These are phyloP conservation scores for Acrobasis suavella DNA, from an alignment of 2,888 invertebrate genomes.

Conservation along the genomic window DNA sequence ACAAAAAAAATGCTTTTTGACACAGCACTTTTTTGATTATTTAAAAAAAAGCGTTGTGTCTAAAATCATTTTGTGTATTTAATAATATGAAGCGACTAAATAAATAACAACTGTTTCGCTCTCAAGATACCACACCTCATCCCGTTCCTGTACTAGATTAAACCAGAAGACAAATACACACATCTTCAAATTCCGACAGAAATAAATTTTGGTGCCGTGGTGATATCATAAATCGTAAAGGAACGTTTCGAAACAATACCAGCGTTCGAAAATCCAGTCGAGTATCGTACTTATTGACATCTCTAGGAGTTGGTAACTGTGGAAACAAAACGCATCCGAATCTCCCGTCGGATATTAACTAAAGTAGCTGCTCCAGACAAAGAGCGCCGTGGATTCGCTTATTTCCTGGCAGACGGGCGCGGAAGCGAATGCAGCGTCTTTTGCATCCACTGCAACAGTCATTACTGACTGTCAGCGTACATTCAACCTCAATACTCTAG, in stretches of 20 bases:
- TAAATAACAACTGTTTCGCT: too few relatives aligned
- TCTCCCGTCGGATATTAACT: slow-evolving; percentile 44
- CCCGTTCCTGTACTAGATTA: too few relatives aligned
- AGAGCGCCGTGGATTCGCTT: slow-evolving; percentile 61
- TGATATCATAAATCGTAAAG: too few relatives aligned
- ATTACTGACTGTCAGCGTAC: background rate
- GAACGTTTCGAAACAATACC: background rate
- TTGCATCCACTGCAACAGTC: slow-evolving; percentile 30
- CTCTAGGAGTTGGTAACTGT: slow-evolving; percentile 9
- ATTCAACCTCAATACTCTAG: background rate
- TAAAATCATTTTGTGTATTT: too few relatives aligned
- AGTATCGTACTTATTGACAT: slow-evolving; percentile 8
- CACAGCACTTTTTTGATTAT: too few relatives aligned
- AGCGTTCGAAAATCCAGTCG: background rate
- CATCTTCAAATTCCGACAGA: too few relatives aligned
- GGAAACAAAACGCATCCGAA: slow-evolving; percentile 31
- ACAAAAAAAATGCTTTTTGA: too few relatives aligned
- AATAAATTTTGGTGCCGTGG: too few relatives aligned
- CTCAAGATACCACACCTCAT: too few relatives aligned
- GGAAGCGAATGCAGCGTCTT: slow-evolving; percentile 50
- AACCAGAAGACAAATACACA: too few relatives aligned
- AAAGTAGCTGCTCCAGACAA: slow-evolving; percentile 56
- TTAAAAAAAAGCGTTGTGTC: too few relatives aligned
- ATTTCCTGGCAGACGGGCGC: slow-evolving; percentile 74
- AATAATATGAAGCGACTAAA: too few relatives aligned